phyloP scores from a whole-genome alignment of 2,113 vertebrate species.

The Calypte anna region DNA sequence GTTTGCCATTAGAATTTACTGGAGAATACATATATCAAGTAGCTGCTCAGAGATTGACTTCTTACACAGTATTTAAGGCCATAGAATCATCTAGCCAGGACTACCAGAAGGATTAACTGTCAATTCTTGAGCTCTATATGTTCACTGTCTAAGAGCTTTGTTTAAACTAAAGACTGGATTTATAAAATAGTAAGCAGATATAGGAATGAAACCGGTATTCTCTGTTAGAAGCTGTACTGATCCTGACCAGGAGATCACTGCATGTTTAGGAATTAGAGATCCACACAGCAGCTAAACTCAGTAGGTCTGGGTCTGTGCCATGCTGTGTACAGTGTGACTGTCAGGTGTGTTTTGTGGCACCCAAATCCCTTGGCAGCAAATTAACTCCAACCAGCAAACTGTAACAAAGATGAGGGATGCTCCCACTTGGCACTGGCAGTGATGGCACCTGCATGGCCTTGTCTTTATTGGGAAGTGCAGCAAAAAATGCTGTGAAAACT shows the following conservation, averaged over 20 bases:
- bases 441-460: neutral
- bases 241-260: neutral
- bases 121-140: neutral
- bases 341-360: too few relatives aligned
- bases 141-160: neutral
- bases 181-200: neutral
- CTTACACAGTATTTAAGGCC: neutral
- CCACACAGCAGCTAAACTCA: neutral
- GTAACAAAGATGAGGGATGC: neutral
- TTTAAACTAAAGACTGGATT: neutral
- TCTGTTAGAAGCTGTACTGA: neutral
- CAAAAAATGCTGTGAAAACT: neutral
- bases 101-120: neutral
- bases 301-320: neutral
- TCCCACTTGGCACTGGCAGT: neutral
- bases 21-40: neutral
- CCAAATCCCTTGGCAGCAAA: neutral
- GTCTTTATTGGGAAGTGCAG: neutral
- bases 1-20: neutral
- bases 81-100: neutral
- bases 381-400: neutral
- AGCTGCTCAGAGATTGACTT: neutral
- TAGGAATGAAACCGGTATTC: neutral
- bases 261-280: neutral
- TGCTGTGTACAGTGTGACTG: neutral